Conservation (phyloP, 2,888 invertebrate genomes). For the Parascotia fuliginaria region DNA sequence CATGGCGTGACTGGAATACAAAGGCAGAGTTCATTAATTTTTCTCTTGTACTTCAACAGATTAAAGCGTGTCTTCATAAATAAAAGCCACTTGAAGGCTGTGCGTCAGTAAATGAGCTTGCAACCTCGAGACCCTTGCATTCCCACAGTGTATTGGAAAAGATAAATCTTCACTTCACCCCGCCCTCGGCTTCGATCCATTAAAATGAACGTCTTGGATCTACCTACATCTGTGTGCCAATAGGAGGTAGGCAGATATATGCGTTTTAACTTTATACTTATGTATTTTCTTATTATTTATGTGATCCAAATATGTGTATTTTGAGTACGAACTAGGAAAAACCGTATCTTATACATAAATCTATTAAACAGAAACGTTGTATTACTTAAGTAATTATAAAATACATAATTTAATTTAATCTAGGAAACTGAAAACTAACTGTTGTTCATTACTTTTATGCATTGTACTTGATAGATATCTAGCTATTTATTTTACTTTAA, state of each 20-base stretch:
- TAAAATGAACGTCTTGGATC: conserved; percentile 49
- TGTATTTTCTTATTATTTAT: too few relatives aligned
- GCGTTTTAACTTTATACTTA: too few relatives aligned
- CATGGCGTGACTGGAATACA: conserved; percentile 11
- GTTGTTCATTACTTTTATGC: too few relatives aligned
- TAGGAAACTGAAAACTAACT: too few relatives aligned
- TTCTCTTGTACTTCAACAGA: conserved; percentile 52
- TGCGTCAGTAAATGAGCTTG: conserved; percentile 47
- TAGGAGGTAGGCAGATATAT: neutral
- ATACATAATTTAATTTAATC: too few relatives aligned
- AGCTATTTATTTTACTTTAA: too few relatives aligned
- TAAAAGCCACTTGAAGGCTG: conserved; percentile 68
- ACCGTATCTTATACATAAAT: too few relatives aligned
- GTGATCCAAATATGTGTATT: too few relatives aligned
- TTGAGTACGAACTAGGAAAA: too few relatives aligned
- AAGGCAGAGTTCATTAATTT: conserved; percentile 40
- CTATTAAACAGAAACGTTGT: too few relatives aligned
- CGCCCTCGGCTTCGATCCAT: conserved; percentile 69
- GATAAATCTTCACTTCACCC: conserved; percentile 77
- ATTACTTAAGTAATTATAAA: too few relatives aligned
- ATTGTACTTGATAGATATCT: too few relatives aligned
- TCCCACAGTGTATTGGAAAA: conserved; percentile 77
- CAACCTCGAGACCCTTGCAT: conserved; percentile 51
- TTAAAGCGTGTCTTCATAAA: conserved; percentile 69
- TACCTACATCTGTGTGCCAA: conserved; percentile 5